Evolutionary conservation across 2,888 invertebrate genomes (phyloP).

Genomic region (Helicoverpa assulta): DNA sequence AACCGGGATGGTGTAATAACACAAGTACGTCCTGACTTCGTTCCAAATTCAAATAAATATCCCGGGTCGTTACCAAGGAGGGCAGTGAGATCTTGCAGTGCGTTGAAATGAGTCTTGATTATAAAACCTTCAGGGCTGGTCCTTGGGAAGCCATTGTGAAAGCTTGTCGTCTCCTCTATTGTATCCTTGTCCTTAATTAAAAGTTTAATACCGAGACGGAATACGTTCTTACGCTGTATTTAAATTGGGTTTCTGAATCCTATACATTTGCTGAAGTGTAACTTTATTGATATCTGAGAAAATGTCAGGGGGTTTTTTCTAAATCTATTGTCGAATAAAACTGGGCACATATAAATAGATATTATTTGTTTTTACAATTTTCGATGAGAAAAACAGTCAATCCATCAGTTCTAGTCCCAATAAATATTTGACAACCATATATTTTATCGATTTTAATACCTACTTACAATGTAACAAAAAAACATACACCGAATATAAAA

Average conservation of each 20-base stretch:
- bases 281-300: too few relatives aligned
- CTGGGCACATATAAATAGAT: too few relatives aligned
- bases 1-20: too few relatives aligned
- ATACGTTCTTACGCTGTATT: conserved; percentile 13
- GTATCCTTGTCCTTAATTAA: conserved; percentile 32
- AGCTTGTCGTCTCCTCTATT: conserved; percentile 21
- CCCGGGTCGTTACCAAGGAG: not conserved
- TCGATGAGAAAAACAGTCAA: too few relatives aligned
- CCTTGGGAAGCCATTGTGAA: conserved; percentile 23
- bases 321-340: too few relatives aligned
- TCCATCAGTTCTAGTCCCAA: too few relatives aligned
- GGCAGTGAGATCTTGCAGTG: conserved; percentile 5
- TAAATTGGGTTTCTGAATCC: not conserved
- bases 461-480: not conserved
- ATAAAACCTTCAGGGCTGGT: conserved; percentile 9
- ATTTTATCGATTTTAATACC: not conserved
- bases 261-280: too few relatives aligned
- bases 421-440: too few relatives aligned
- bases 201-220: conserved; percentile 21
- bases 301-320: too few relatives aligned
- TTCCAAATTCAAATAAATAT: not conserved
- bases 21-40: too few relatives aligned
- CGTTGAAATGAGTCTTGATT: conserved; percentile 22
- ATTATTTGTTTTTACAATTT: too few relatives aligned
- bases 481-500: conserved; percentile 3